Conservation (phyloP, 2,113 vertebrate species). For the Bos taurus region DNA sequence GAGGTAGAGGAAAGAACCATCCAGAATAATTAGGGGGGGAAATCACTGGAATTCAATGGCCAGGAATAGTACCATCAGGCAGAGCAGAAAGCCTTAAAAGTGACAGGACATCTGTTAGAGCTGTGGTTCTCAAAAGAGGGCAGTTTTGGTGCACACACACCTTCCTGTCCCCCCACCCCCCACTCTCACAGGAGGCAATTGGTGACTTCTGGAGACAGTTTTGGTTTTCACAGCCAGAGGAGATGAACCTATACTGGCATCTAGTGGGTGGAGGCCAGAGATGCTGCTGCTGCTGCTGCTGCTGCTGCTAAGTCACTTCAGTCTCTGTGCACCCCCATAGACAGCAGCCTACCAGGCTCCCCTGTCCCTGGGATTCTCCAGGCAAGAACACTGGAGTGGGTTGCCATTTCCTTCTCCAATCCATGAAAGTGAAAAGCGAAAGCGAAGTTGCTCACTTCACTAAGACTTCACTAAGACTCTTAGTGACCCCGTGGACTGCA, state of each 20-base stretch:
- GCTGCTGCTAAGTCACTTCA: neutral
- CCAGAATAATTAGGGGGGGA: neutral
- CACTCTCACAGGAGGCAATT: neutral
- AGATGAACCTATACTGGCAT: neutral
- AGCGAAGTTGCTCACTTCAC: too few relatives aligned
- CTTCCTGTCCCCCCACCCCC: neutral
- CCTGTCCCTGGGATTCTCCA: too few relatives aligned
- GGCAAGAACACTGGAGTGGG: too few relatives aligned
- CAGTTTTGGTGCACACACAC: neutral
- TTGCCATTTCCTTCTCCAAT: too few relatives aligned
- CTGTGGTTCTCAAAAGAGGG: neutral
- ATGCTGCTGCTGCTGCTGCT: neutral
- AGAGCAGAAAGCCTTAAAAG: neutral
- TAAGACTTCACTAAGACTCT: too few relatives aligned
- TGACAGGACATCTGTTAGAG: neutral
- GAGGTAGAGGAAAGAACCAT: neutral
- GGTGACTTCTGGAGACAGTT: neutral
- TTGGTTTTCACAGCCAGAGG: neutral
- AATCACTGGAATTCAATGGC: neutral
- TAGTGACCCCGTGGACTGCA: neutral
- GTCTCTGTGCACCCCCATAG: neutral
- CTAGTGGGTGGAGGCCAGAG: neutral
- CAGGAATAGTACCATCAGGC: neutral
- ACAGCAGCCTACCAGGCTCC: neutral
- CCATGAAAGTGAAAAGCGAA: too few relatives aligned